Evolutionary conservation across 2,113 vertebrate genomes (phyloP).

Genomic region (Pterocles gutturalis): DNA sequence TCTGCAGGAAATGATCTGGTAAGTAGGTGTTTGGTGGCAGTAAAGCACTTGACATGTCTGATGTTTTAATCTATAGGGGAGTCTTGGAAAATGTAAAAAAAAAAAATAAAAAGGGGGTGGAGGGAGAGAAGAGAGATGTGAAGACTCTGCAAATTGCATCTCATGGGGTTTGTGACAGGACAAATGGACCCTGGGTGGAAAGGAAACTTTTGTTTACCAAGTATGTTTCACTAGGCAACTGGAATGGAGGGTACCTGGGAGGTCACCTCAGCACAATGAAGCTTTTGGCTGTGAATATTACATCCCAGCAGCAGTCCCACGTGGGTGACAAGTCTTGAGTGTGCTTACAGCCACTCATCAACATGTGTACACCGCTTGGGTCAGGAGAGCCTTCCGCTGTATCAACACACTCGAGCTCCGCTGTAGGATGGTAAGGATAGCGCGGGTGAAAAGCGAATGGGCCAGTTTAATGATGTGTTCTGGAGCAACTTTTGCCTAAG

Average conservation of each 20-base stretch:
- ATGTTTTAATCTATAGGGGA: not conserved
- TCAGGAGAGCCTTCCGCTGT: not conserved
- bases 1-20: not conserved
- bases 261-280: not conserved
- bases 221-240: not conserved
- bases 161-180: not conserved
- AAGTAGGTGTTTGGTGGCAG: not conserved
- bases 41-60: not conserved
- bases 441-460: not conserved
- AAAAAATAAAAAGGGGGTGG: not conserved
- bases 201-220: not conserved
- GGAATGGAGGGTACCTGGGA: not conserved
- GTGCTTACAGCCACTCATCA: not conserved
- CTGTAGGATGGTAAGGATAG: not conserved
- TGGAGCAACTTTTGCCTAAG: not conserved
- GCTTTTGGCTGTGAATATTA: not conserved
- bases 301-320: too few relatives aligned
- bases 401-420: fast-evolving
- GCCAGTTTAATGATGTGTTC: not conserved
- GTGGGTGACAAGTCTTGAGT: not conserved
- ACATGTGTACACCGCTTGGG: fast-evolving
- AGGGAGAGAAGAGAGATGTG: not conserved
- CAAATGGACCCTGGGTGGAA: not conserved
- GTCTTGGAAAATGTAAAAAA: not conserved
- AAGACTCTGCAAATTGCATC: not conserved